Conservation (phyloP, 2,113 vertebrate species). For the Danio rerio region GRCz12tu NC_133180.1:62279001-62279500, state of each 20-base stretch:
- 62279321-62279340: neutral
- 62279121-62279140: too few relatives aligned
- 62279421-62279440: neutral
- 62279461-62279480: constrained; percentile 55
- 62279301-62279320: neutral
- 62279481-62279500: constrained; percentile 25
- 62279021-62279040: too few relatives aligned
- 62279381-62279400: neutral
- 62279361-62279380: neutral
- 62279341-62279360: neutral
- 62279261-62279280: neutral
- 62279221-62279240: neutral
- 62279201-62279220: too few relatives aligned
- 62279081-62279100: too few relatives aligned
- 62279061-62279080: too few relatives aligned
- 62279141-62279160: too few relatives aligned
- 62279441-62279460: constrained; percentile 53
- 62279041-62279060: too few relatives aligned
- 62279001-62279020: too few relatives aligned
- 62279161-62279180: too few relatives aligned
- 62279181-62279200: too few relatives aligned
- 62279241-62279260: neutral
- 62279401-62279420: neutral
- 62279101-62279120: too few relatives aligned
- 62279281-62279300: neutral